Base-by-base conservation (phyloP, 37 sponge, comb jelly and placozoan species). In the Cladorhizidae sp. region DNA sequence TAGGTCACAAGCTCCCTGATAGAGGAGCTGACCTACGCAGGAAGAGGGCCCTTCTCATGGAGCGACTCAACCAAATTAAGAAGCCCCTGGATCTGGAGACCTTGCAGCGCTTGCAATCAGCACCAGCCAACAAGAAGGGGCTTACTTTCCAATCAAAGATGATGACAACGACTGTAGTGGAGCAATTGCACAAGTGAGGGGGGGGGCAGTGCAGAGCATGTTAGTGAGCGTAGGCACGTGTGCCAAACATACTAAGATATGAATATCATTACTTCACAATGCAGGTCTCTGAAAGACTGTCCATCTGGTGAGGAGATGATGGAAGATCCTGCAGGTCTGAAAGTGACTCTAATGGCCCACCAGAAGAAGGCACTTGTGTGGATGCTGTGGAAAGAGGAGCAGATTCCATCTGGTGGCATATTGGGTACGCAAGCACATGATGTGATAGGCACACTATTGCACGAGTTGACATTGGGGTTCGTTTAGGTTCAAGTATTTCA, bases 371-470 rank as follows among this genome's bases (percentile, higher is more conserved):
- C 88, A 31, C 83, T 80, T 25, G 83, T 52, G 67, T 92, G 65
- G 95, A 78, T 84, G 76, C 45, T 49, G 85, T 97, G 77, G 95
- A 85, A 77, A 43, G 97, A 81, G 89, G 73, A 26, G 74, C 97
- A 92, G 85, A 86, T 58, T 36, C 87, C 70, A 39, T 81, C 67
- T 56, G 79, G 63, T 83, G 94, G 94, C 12, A 93, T 97, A 41
- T 81, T 97, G 2, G 92, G 90, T 70, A 41, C n/a, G n/a, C n/a
- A n/a, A n/a, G n/a, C n/a, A n/a, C n/a, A n/a, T n/a, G n/a, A n/a
- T n/a, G n/a, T n/a, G n/a, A n/a, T n/a, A n/a, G n/a, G n/a, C n/a
- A n/a, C n/a, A n/a, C n/a, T n/a, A n/a, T n/a, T n/a, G n/a, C n/a
- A n/a, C n/a, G n/a, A n/a, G n/a, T n/a, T n/a, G n/a, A n/a, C n/a